These are phyloP conservation scores for Leptestheria dahalacensis DNA, from an alignment of 1,140 invertebrate species.

Conservation along the genomic window DNA sequence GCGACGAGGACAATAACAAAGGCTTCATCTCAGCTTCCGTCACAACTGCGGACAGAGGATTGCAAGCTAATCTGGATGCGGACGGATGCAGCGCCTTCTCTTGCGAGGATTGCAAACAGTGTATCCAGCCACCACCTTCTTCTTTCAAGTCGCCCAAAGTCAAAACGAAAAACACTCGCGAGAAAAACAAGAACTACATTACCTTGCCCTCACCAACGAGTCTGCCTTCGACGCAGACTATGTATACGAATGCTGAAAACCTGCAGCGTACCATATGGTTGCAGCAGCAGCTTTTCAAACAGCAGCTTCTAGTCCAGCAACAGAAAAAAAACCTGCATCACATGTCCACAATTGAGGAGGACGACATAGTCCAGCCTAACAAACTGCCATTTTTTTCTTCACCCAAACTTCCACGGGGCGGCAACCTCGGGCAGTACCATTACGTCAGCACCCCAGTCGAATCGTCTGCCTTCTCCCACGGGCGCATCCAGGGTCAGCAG, in stretches of 20 bases:
- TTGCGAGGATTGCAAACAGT: conserved; percentile 23
- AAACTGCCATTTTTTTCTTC: conserved; percentile 32
- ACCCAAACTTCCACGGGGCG: conserved; percentile 35
- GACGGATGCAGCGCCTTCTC: conserved; percentile 23
- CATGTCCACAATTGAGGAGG: conserved; percentile 26
- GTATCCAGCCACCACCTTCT: conserved; percentile 6
- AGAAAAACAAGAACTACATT: conserved; percentile 24
- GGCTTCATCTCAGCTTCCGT: conserved; percentile 12
- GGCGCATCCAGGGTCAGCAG: conserved; percentile 6
- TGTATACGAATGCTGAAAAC: conserved; percentile 58
- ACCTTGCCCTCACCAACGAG: conserved; percentile 16
- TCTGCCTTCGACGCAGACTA: conserved; percentile 29
- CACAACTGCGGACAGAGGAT: conserved; percentile 15
- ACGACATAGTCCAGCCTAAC: conserved; percentile 24
- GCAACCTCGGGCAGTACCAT: conserved; percentile 32
- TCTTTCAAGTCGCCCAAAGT: not conserved
- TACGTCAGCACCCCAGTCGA: conserved; percentile 42
- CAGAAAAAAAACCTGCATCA: conserved; percentile 3
- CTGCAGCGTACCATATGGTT: conserved; percentile 53
- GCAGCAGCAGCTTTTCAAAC: conserved; percentile 51
- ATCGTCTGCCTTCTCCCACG: conserved; percentile 21
- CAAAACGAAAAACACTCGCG: conserved; percentile 9
- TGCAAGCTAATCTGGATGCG: conserved; percentile 20
- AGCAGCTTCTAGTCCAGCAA: conserved; percentile 28
- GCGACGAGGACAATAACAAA: conserved; percentile 1